These are phyloP conservation scores for Spisula solida DNA, from an alignment of 2,888 invertebrate species.

Conservation along the genomic window DNA sequence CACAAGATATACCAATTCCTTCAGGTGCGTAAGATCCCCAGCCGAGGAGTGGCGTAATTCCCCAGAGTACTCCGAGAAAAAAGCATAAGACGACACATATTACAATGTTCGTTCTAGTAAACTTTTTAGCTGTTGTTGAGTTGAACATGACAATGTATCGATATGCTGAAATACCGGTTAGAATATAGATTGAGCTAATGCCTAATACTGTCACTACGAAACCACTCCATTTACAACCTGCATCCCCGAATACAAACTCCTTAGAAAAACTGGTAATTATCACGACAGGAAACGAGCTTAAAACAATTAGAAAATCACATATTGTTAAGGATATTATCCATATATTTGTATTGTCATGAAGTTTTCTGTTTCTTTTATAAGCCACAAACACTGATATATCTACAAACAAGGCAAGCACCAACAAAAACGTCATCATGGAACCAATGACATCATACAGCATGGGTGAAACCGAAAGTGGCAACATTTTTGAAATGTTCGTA, in stretches of 20 bases:
- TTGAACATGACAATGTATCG: conserved; percentile 48
- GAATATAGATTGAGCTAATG: conserved; percentile 49
- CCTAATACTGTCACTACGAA: conserved; percentile 61
- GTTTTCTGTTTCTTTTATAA: conserved; percentile 30
- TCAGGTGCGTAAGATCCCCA: not conserved
- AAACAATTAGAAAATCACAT: conserved; percentile 59
- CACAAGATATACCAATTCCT: not conserved
- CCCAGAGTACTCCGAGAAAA: not conserved
- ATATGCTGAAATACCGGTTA: conserved; percentile 55
- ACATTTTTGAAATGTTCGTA: no score
- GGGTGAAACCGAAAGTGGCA: no score
- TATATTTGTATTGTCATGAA: conserved; percentile 54
- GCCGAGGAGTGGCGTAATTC: not conserved
- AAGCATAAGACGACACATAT: not conserved
- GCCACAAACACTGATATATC: conserved; percentile 42
- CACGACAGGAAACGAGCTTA: conserved; percentile 61
- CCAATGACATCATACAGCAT: conserved; percentile 22
- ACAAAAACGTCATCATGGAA: conserved; percentile 39
- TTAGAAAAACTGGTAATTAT: conserved; percentile 59
- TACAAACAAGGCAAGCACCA: conserved; percentile 46
- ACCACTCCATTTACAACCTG: conserved; percentile 60
- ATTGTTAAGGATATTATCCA: conserved; percentile 21
- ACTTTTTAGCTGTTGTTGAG: not conserved
- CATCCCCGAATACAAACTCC: conserved; percentile 47
- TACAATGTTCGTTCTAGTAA: not conserved